A percentile compares a stretch with the other conserved stretches of the same genome.
Evolutionary conservation across 2,888 invertebrate species (phyloP).

Genomic region (Eupithecia abbreviata): DNA sequence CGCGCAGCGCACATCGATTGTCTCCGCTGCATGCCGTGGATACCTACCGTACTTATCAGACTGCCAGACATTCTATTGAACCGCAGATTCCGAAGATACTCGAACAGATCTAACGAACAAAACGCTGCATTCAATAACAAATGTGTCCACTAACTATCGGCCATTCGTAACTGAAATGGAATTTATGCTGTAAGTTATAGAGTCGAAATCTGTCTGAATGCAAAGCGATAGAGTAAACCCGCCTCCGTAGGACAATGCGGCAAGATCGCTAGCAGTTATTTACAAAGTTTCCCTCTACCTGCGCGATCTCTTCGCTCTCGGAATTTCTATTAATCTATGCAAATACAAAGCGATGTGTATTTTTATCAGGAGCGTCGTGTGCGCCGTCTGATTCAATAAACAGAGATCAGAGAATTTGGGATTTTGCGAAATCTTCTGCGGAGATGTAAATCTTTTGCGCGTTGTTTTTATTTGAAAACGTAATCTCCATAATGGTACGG

Average conservation of each 20-base stretch:
- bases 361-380: slow-evolving; percentile 30
- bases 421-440: not conserved
- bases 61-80: slow-evolving; percentile 31
- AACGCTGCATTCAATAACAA: slow-evolving; percentile 46
- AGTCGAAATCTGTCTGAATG: slow-evolving; percentile 47
- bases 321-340: slow-evolving; percentile 37
- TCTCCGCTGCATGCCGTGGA: slow-evolving; percentile 17
- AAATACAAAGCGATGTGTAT: slow-evolving; percentile 35
- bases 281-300: slow-evolving; percentile 43
- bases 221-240: slow-evolving; percentile 38
- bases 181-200: slow-evolving; percentile 43
- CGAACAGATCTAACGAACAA: slow-evolving; percentile 40
- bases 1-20: slow-evolving; percentile 4
- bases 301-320: slow-evolving; percentile 25
- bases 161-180: slow-evolving; percentile 36
- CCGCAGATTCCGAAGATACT: slow-evolving; percentile 33
- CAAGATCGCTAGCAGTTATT: slow-evolving; percentile 45
- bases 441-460: slow-evolving; percentile 2
- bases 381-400: slow-evolving; percentile 29
- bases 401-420: slow-evolving; percentile 11
- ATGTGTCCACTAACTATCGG: slow-evolving; percentile 39
- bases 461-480: not conserved
- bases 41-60: slow-evolving; percentile 21
- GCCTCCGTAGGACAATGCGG: slow-evolving; percentile 42
- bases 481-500: not conserved